These are phyloP conservation scores for Cliona cf. orientalis DNA, from an alignment of 37 sponge, comb jelly and placozoan genomes.

Conservation along the genomic window DNA sequence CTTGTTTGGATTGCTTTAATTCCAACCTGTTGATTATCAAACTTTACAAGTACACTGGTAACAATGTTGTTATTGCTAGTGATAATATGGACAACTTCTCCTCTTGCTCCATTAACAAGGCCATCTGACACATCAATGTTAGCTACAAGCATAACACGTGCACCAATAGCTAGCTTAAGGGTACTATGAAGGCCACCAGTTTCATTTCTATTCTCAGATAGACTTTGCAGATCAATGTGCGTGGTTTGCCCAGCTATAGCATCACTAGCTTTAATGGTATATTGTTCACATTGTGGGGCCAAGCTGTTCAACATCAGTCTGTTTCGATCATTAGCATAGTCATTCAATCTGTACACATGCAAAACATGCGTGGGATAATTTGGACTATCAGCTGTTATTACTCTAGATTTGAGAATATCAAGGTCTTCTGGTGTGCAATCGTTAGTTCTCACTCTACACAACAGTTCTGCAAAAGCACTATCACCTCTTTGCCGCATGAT, in stretches of 20 bases:
- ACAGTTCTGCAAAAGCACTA: slow-evolving; percentile 22
- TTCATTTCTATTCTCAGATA: slow-evolving; percentile 38
- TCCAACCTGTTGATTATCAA: slow-evolving; percentile 37
- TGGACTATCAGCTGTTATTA: slow-evolving; percentile 1
- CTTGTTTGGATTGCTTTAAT: slow-evolving; percentile 26
- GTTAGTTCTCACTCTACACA: slow-evolving; percentile 43
- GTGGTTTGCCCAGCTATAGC: slow-evolving; percentile 39
- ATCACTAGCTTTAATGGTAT: slow-evolving; percentile 31
- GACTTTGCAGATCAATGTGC: neutral
- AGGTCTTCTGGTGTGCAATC: slow-evolving; percentile 36
- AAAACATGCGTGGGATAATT: slow-evolving; percentile 44
- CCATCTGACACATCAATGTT: slow-evolving; percentile 59
- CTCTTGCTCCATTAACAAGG: no score
- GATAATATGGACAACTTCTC: slow-evolving; percentile 23
- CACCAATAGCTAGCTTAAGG: slow-evolving; percentile 44
- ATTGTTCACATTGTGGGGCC: slow-evolving; percentile 14
- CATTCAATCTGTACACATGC: slow-evolving; percentile 47
- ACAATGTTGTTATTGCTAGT: slow-evolving; percentile 18
- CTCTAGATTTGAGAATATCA: slow-evolving; percentile 14
- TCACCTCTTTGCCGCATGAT: slow-evolving; percentile 47
- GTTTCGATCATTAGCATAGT: slow-evolving; percentile 31
- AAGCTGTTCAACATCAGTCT: slow-evolving; percentile 20
- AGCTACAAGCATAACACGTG: slow-evolving; percentile 40
- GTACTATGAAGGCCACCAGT: slow-evolving; percentile 38
- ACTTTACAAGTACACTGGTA: slow-evolving; percentile 37